These are phyloP conservation scores for Acrocyrtus sp. DNA, from an alignment of 2,888 invertebrate genomes.

Conservation along the genomic window DNA sequence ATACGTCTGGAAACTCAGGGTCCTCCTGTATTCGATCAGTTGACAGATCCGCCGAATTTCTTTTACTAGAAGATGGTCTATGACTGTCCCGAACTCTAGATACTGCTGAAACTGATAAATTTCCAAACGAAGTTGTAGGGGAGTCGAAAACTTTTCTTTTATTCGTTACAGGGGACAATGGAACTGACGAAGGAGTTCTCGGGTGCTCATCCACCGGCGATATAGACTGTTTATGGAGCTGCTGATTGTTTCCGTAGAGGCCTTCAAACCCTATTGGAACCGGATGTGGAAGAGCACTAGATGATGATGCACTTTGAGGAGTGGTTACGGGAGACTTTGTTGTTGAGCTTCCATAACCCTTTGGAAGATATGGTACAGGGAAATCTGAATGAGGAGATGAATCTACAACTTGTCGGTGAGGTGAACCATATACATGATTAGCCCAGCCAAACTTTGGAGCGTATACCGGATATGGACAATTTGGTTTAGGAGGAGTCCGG, in stretches of 20 bases:
- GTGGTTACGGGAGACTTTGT: conserved; percentile 8
- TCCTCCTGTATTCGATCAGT: conserved; percentile 24
- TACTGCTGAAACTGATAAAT: conserved; percentile 41
- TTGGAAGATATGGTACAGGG: conserved; percentile 6
- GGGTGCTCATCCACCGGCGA: conserved; percentile 6
- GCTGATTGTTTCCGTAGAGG: conserved; percentile 15
- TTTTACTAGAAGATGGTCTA: conserved; percentile 37
- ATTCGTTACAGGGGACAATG: conserved; percentile 1
- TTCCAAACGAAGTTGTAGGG: conserved; percentile 30
- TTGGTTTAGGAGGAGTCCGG: conserved; percentile 36
- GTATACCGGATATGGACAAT: conserved; percentile 26
- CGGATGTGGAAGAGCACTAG: conserved; percentile 13
- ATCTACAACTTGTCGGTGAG: not conserved
- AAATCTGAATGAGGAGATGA: conserved; percentile 14
- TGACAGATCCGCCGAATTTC: conserved; percentile 57
- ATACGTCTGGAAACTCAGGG: conserved; percentile 27
- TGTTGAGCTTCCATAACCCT: not conserved
- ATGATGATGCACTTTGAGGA: conserved; percentile 4
- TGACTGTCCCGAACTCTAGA: conserved; percentile 38
- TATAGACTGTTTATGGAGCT: not conserved
- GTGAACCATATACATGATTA: conserved; percentile 46
- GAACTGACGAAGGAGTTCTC: conserved; percentile 6
- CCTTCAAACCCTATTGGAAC: conserved; percentile 50
- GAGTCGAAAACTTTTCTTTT: conserved; percentile 21
- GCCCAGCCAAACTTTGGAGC: conserved; percentile 56